Evolutionary conservation across 2,113 vertebrate genomes (phyloP), one percentile per base, ranked within the genome.

Genomic region (Actenoides hombroni): DNA sequence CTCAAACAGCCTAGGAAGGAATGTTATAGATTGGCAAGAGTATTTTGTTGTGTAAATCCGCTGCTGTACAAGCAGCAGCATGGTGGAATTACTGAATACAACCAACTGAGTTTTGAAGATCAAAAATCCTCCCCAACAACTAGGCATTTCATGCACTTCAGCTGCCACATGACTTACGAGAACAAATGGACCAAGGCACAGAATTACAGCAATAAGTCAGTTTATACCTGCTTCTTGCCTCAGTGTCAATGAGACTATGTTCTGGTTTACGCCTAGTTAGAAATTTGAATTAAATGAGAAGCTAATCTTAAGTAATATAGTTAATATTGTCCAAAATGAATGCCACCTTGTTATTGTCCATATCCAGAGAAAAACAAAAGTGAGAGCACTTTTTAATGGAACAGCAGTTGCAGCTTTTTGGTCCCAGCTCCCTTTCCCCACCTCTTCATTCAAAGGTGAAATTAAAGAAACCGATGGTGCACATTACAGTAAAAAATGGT

Each of bases 1-100:
- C n/a, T 14, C 0, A 0, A 78, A 33, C 16, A 87, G 21, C 63
- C 51, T 10, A 18, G 33, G 51, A 26, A 65, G 17, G 24, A 89
- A 70, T 12, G 31, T 24, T 73, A 71, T 44, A 57, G 19, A 29
- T 65, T 23, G 68, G 15, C 5, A 56, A 68, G 21, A 5, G 29
- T n/a, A 6, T 37, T 49, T 46, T 56, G 11, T 53, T 28, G 37
- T 33, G 40, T 31, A 65, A 61, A 69, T 37, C 20, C 44, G 40
- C 17, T 48, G 40, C 77, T 46, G 13, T 42, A 25, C 49, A 39
- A 54, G 44, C 56, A 67, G 49, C 54, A 70, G 37, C 20, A 11
- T 21, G 37, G 51, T 57, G 13, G 64, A 67, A 61, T 57, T 64
- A 33, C 51, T 63, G 25, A 40, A 70, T 61, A 31, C 21, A 53